These are phyloP conservation scores for Atrina japonica DNA, from an alignment of 2,888 invertebrate species.

Conservation along the genomic window DNA sequence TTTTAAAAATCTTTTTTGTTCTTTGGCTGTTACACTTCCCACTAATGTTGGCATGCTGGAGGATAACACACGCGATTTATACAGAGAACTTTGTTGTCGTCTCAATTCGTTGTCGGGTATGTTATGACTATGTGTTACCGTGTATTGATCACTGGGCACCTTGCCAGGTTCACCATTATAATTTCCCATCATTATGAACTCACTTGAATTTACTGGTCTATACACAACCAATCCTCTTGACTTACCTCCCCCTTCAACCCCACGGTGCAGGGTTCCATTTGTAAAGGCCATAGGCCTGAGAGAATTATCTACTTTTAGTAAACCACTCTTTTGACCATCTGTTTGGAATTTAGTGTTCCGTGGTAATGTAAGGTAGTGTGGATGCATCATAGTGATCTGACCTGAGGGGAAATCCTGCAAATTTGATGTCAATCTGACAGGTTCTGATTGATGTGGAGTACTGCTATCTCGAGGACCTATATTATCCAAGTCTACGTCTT, in stretches of 20 bases:
- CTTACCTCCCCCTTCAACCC: conserved; percentile 24
- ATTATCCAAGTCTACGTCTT: conserved; percentile 6
- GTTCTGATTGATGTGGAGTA: conserved; percentile 29
- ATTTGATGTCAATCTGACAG: conserved; percentile 21
- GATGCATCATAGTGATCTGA: conserved; percentile 40
- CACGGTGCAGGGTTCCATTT: conserved; percentile 35
- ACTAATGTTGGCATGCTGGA: conserved; percentile 71
- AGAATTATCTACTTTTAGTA: conserved; percentile 20
- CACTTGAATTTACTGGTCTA: conserved; percentile 46
- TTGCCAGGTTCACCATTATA: conserved; percentile 30
- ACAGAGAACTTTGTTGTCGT: conserved; percentile 38
- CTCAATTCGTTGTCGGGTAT: conserved; percentile 18
- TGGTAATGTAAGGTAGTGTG: conserved; percentile 45
- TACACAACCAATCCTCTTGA: conserved; percentile 49
- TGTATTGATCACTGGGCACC: conserved; percentile 39
- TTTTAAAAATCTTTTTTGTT: conserved; percentile 65
- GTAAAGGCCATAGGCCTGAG: conserved; percentile 33
- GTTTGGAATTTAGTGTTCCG: conserved; percentile 33
- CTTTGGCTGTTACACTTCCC: conserved; percentile 58
- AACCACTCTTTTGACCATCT: conserved; percentile 16
- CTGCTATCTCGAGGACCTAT: conserved; percentile 23
- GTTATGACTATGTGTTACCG: conserved; percentile 24
- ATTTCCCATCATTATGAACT: conserved; percentile 57
- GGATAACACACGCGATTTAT: conserved; percentile 61
- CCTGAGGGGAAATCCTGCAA: conserved; percentile 36